Evolutionary conservation across 2,797 vertebrate species (phyloP).

Genomic region (Cheirogaleus major): DNA sequence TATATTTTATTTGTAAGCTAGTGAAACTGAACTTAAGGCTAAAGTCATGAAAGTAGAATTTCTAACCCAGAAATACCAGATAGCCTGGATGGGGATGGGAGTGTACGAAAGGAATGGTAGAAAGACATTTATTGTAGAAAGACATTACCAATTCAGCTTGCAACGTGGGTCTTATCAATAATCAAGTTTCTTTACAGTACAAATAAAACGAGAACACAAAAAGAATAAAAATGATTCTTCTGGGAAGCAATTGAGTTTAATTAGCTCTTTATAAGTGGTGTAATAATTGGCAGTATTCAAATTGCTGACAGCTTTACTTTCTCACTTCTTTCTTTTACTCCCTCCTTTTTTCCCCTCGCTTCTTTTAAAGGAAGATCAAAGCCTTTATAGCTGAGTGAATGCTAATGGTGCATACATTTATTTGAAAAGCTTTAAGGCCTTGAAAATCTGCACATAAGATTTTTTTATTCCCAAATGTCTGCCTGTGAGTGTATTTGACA

Average conservation of each 20-base stretch:
- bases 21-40: not conserved
- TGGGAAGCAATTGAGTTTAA: conserved; percentile 91
- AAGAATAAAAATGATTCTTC: conserved; percentile 89
- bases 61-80: not conserved
- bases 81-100: not conserved
- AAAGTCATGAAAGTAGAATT: not conserved
- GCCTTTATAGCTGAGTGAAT: conserved; percentile 83
- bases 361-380: conserved; percentile 89
- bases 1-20: not conserved
- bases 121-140: not conserved
- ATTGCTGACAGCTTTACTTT: conserved; percentile 88
- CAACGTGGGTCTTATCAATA: conserved; percentile 61
- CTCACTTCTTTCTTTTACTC: conserved; percentile 63
- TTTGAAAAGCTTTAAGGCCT: conserved; percentile 77
- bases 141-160: conserved; percentile 52
- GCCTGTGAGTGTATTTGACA: conserved; percentile 82
- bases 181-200: conserved; percentile 49
- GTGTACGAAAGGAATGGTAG: not conserved
- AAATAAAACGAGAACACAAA: conserved; percentile 68
- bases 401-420: conserved; percentile 86
- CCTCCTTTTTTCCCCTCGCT: conserved; percentile 59
- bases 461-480: conserved; percentile 64
- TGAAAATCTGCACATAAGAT: conserved; percentile 75
- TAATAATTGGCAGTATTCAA: conserved; percentile 89
- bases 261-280: conserved; percentile 90